Evolutionary conservation across 2,797 vertebrate genomes (phyloP).

Genomic region (Sarcoramphus papa): DNA sequence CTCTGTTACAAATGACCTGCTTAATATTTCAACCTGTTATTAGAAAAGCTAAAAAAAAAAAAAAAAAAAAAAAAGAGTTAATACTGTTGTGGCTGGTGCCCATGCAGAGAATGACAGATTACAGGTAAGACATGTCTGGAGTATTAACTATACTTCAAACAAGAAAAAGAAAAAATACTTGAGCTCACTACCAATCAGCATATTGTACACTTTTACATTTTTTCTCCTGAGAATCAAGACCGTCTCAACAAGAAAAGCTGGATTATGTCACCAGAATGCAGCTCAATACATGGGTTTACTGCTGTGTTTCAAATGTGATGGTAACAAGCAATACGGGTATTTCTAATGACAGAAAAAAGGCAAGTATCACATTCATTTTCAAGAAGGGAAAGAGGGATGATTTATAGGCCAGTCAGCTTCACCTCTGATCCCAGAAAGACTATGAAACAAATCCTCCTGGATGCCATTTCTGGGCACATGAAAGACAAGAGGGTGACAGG

Average conservation of each 20-base stretch:
- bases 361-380: neutral
- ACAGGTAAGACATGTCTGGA: neutral
- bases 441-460: neutral
- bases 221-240: neutral
- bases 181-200: neutral
- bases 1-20: neutral
- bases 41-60: neutral
- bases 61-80: neutral
- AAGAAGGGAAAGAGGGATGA: neutral
- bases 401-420: neutral
- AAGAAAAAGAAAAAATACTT: neutral
- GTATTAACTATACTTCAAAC: neutral
- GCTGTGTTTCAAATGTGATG: neutral
- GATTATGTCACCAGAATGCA: neutral
- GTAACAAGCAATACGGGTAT: neutral
- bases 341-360: neutral
- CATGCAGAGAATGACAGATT: neutral
- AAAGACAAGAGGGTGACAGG: neutral
- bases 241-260: neutral
- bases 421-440: neutral
- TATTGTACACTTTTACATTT: neutral
- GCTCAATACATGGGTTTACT: neutral
- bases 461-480: neutral
- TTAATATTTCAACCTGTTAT: neutral
- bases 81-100: neutral